Conservation (phyloP, 2,888 invertebrate genomes). For the Drosophila quasianomalipes region DNA sequence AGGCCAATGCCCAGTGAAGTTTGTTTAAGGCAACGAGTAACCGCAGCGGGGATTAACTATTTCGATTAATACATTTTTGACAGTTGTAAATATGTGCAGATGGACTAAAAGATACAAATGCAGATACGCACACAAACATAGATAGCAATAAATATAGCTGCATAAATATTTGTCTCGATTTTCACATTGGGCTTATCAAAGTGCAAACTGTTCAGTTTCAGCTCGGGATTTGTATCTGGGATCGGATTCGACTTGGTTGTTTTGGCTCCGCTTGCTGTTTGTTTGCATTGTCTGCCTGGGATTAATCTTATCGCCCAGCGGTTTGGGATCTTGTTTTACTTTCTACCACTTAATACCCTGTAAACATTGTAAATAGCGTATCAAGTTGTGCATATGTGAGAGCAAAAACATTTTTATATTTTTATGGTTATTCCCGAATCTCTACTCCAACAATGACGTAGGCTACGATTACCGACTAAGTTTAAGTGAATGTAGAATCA, state of each 20-base stretch:
- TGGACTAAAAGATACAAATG: slow-evolving; percentile 26
- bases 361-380: not conserved
- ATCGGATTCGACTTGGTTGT: not conserved
- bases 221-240: not conserved
- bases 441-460: not conserved
- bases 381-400: not conserved
- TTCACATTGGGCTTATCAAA: slow-evolving; percentile 68
- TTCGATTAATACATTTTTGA: slow-evolving; percentile 22
- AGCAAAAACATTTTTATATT: not conserved
- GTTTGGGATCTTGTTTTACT: not conserved
- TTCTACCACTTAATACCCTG: slow-evolving; percentile 6
- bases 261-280: slow-evolving; percentile 2
- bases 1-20: not conserved
- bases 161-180: slow-evolving; percentile 68
- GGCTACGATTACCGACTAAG: not conserved
- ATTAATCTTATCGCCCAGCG: slow-evolving; percentile 29
- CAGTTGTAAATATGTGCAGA: slow-evolving; percentile 30
- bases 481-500: too few relatives aligned
- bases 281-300: slow-evolving; percentile 29
- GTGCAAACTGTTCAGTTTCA: slow-evolving; percentile 44
- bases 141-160: slow-evolving; percentile 51
- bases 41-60: slow-evolving; percentile 6
- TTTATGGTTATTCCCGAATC: not conserved
- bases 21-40: too few relatives aligned
- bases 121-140: not conserved